A percentile compares a stretch with the other conserved stretches of the same genome.
Evolutionary conservation across 2,797 vertebrate genomes (phyloP).

Genomic region (Gobio occitaniae): DNA sequence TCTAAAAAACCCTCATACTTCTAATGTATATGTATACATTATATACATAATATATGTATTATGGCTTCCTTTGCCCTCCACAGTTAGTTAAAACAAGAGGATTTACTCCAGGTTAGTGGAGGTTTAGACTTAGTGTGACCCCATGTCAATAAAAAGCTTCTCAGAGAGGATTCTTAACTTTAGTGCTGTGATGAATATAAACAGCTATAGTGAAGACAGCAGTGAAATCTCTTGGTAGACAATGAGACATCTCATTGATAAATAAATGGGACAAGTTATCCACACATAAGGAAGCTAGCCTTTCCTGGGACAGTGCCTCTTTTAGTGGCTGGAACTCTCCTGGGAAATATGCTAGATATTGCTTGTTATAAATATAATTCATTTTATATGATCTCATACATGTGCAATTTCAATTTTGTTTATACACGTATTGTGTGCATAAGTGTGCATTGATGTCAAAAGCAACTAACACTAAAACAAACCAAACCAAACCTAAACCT

Average conservation of each 20-base stretch:
- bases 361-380: slow-evolving; percentile 9
- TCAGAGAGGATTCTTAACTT: not conserved
- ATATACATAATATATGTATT: not conserved
- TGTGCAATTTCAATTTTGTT: slow-evolving; percentile 5
- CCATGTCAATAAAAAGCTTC: not conserved
- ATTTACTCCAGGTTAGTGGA: not conserved
- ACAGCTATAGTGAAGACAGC: not conserved
- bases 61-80: not conserved
- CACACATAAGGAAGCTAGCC: not conserved
- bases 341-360: slow-evolving; percentile 29
- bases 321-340: not conserved
- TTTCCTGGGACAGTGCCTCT: not conserved
- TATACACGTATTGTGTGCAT: not conserved
- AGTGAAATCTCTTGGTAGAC: slow-evolving; percentile 42
- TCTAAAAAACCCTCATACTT: not conserved
- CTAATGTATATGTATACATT: too few species aligned
- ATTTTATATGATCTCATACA: slow-evolving; percentile 24
- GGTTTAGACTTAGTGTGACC: not conserved
- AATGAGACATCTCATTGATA: slow-evolving; percentile 48
- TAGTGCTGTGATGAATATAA: not conserved
- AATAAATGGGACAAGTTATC: slow-evolving; percentile 9
- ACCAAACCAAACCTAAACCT: not conserved
- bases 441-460: not conserved
- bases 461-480: not conserved
- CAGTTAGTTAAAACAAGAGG: not conserved